Percentiles rank a stretch among this genome's conserved stretches.
These are phyloP conservation scores for Sphenodon punctatus DNA, from an alignment of 2,797 vertebrate genomes.

Conservation along the genomic window DNA sequence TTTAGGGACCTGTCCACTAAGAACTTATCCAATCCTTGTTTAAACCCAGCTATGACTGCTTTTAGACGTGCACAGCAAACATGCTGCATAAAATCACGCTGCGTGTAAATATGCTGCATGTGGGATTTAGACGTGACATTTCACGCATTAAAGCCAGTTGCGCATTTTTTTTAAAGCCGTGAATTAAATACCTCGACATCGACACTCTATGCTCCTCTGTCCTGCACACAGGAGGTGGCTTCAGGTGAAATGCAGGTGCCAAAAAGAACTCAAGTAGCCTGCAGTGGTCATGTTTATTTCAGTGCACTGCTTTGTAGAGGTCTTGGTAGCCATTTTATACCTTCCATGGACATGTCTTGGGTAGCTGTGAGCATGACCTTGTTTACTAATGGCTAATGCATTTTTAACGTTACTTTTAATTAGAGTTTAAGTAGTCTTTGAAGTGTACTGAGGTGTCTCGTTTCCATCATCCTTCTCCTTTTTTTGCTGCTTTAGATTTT, in stretches of 20 bases:
- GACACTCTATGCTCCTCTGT: too few relatives aligned
- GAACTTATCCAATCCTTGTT: too few relatives aligned
- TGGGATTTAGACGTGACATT: too few relatives aligned
- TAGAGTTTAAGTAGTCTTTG: slow-evolving; percentile 27
- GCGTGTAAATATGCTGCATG: too few relatives aligned
- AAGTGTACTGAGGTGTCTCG: slow-evolving; percentile 19
- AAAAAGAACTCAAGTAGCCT: background rate
- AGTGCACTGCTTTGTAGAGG: background rate
- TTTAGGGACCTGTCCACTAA: too few relatives aligned
- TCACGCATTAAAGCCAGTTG: too few relatives aligned
- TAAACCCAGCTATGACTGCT: too few relatives aligned
- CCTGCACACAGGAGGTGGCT: background rate
- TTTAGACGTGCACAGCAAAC: too few relatives aligned
- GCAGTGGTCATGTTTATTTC: rapidly evolving
- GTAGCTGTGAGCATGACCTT: slow-evolving; percentile 4
- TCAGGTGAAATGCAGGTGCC: background rate
- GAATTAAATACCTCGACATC: too few relatives aligned
- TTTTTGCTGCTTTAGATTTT: background rate
- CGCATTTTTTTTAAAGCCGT: too few relatives aligned
- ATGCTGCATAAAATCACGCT: too few relatives aligned
- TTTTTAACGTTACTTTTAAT: slow-evolving; percentile 62
- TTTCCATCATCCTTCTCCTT: slow-evolving; percentile 50
- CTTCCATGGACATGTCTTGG: background rate
- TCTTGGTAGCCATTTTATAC: background rate
- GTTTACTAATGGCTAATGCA: slow-evolving; percentile 26